A percentile compares a stretch with the other conserved stretches of the same genome.
Conservation (phyloP, 2,797 vertebrate genomes). For the Phaenicophaeus curvirostris region DNA sequence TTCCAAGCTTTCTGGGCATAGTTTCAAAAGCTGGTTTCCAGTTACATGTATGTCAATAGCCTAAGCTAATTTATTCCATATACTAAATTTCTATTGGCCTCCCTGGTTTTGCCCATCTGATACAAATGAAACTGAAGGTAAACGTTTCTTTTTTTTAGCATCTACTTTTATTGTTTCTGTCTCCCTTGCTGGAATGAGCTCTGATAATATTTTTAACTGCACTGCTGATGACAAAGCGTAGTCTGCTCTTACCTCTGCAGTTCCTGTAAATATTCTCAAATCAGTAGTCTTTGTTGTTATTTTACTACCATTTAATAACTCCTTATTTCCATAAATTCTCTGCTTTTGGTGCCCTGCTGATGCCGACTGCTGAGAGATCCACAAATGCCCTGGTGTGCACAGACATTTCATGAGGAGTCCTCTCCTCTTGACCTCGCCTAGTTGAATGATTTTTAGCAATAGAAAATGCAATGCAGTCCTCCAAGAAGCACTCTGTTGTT, state of each 20-base stretch:
- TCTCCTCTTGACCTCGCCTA: background rate
- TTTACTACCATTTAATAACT: background rate
- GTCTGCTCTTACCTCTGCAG: background rate
- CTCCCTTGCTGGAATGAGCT: background rate
- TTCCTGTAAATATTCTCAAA: background rate
- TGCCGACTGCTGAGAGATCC: background rate
- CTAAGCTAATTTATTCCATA: background rate
- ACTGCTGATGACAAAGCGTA: background rate
- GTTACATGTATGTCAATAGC: background rate
- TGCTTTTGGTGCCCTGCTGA: background rate
- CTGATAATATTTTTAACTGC: background rate
- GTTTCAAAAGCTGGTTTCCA: background rate
- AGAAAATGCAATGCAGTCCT: background rate
- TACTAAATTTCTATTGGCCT: background rate
- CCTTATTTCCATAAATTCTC: background rate
- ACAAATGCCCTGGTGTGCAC: background rate
- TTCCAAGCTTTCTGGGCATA: background rate
- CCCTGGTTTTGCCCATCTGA: background rate
- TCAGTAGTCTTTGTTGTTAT: background rate
- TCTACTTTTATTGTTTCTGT: background rate
- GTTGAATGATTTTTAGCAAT: background rate
- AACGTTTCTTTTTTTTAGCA: background rate
- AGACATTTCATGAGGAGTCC: background rate
- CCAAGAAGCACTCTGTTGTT: background rate
- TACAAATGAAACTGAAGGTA: background rate